Conservation (phyloP, 2,888 invertebrate species). For the Oscheius sp. region DNA sequence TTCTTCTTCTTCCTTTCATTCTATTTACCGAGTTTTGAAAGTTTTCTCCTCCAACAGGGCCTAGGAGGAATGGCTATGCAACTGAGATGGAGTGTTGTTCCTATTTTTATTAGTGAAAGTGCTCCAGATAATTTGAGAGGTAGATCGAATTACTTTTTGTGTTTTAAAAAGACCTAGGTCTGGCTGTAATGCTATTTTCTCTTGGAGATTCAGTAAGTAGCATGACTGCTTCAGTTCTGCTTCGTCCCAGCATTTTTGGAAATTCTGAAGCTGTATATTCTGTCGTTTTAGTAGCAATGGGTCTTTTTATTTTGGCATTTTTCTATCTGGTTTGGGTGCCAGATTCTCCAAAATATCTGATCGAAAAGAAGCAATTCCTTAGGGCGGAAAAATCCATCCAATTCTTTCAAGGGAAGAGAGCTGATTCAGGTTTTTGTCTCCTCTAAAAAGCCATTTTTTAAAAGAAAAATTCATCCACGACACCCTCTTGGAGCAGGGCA, state of each 20-base stretch:
- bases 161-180: too few species aligned
- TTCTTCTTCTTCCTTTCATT: too few species aligned
- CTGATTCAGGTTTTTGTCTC: background rate
- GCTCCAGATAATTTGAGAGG: slow-evolving; percentile 7
- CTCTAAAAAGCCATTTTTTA: background rate
- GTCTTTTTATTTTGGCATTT: background rate
- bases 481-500: too few species aligned
- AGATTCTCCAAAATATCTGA: slow-evolving; percentile 6
- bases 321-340: slow-evolving; percentile 5
- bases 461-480: too few species aligned
- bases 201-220: background rate
- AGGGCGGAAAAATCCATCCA: background rate
- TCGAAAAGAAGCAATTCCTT: background rate
- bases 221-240: background rate
- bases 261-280: background rate
- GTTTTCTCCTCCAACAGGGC: background rate
- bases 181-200: background rate
- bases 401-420: background rate
- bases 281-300: background rate
- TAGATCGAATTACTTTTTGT: too few species aligned
- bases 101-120: background rate
- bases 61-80: background rate
- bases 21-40: slow-evolving; percentile 6
- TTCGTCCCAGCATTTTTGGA: slow-evolving; percentile 4
- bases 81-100: background rate